phyloP scores from a whole-genome alignment of 2,888 invertebrate genomes.

The Celastrina argiolus region DNA sequence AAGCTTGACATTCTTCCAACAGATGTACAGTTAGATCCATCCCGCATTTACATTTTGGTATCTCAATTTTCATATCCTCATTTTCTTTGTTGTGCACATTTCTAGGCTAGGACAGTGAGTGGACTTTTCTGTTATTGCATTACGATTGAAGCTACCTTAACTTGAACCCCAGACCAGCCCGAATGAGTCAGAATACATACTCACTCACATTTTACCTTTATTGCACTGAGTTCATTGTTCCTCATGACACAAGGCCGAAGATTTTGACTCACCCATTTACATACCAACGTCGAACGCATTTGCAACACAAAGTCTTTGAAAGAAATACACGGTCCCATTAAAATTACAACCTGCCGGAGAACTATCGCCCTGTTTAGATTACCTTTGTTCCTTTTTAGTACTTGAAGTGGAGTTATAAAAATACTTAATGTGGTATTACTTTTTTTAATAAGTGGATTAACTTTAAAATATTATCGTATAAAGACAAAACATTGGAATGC shows the following conservation, averaged over 20 bases:
- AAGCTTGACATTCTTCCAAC: too few species aligned
- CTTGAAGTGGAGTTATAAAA: neutral
- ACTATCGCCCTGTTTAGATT: conserved; percentile 9
- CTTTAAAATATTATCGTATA: too few species aligned
- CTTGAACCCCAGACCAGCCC: too few species aligned
- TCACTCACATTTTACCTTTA: neutral
- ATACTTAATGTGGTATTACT: neutral
- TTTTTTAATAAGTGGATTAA: neutral
- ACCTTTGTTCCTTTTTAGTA: conserved; percentile 2
- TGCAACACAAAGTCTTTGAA: conserved; percentile 35
- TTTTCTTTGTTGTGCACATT: too few species aligned
- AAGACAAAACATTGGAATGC: too few species aligned
- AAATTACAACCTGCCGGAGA: conserved; percentile 30
- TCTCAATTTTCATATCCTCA: too few species aligned
- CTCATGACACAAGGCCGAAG: conserved; percentile 20
- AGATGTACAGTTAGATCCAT: too few species aligned
- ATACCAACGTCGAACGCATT: conserved; percentile 31
- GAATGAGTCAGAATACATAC: too few species aligned
- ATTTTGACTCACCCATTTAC: conserved; percentile 29
- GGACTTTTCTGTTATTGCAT: too few species aligned
- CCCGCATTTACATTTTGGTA: too few species aligned
- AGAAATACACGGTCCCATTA: conserved; percentile 36
- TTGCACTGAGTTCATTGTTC: neutral
- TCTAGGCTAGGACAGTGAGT: too few species aligned
- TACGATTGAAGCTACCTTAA: too few species aligned